Evolutionary conservation across 2,113 vertebrate species (phyloP).

Genomic region (human): DNA sequence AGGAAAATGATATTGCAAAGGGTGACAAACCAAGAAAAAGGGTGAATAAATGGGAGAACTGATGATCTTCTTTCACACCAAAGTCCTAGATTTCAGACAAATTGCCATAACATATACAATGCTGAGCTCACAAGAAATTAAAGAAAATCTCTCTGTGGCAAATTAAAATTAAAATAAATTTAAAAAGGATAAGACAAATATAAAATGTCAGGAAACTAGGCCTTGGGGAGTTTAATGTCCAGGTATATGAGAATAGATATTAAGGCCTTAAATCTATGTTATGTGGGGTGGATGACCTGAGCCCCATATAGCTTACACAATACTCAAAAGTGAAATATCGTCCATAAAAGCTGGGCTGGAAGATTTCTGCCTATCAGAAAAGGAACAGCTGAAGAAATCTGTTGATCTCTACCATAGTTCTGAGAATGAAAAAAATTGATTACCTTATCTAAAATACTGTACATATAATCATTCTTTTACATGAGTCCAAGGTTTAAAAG

Average conservation of each 20-base stretch:
- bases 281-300: fast-evolving
- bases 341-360: not conserved
- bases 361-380: not conserved
- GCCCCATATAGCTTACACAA: not conserved
- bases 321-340: not conserved
- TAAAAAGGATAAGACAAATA: not conserved
- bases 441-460: not conserved
- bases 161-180: slow-evolving; percentile 1
- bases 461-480: not conserved
- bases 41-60: not conserved
- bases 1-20: not conserved
- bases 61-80: not conserved
- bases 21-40: not conserved
- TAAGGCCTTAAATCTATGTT: not conserved
- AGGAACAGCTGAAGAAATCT: not conserved
- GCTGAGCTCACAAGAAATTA: not conserved
- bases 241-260: not conserved
- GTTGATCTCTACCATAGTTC: not conserved
- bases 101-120: not conserved
- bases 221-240: not conserved
- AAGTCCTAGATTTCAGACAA: not conserved
- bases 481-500: not conserved
- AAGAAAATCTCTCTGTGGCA: not conserved
- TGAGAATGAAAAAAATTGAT: not conserved
- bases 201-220: not conserved